These are phyloP conservation scores for Cantharis flavilabris DNA, from an alignment of 2,888 invertebrate genomes.

Conservation along the genomic window DNA sequence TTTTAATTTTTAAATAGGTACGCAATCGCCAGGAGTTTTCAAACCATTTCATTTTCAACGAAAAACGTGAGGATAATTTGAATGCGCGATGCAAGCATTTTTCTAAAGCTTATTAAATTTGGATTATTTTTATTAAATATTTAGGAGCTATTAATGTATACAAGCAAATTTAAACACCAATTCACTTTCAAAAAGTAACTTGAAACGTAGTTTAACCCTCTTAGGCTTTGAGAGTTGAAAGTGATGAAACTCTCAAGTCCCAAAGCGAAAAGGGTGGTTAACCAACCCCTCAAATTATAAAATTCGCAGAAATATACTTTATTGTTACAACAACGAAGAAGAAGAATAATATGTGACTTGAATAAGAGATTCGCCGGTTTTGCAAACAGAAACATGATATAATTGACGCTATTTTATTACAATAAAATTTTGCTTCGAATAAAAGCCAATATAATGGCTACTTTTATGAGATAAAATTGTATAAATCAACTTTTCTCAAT, in stretches of 20 bases:
- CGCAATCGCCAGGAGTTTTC: neutral
- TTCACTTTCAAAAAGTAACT: neutral
- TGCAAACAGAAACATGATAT: neutral
- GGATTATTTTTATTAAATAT: neutral
- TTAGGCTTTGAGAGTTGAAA: neutral
- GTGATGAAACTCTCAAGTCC: slow-evolving; percentile 2
- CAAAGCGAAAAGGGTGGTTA: slow-evolving; percentile 1
- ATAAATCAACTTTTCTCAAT: neutral
- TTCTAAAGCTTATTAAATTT: neutral
- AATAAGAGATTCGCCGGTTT: neutral
- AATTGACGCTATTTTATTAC: neutral
- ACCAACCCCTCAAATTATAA: slow-evolving; percentile 8
- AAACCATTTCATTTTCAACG: neutral
- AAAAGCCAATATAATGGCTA: neutral
- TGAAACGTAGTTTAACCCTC: slow-evolving; percentile 7
- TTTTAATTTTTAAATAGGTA: too few species aligned
- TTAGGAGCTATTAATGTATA: neutral
- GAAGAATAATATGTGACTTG: neutral
- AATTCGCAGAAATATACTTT: neutral
- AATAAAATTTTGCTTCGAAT: neutral
- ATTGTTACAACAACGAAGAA: neutral
- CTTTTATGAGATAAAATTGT: neutral
- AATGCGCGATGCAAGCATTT: neutral
- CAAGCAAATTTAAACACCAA: neutral
- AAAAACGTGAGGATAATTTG: neutral